Evolutionary conservation across 2,888 invertebrate genomes (phyloP).

Genomic region (Aleiodes alternator): DNA sequence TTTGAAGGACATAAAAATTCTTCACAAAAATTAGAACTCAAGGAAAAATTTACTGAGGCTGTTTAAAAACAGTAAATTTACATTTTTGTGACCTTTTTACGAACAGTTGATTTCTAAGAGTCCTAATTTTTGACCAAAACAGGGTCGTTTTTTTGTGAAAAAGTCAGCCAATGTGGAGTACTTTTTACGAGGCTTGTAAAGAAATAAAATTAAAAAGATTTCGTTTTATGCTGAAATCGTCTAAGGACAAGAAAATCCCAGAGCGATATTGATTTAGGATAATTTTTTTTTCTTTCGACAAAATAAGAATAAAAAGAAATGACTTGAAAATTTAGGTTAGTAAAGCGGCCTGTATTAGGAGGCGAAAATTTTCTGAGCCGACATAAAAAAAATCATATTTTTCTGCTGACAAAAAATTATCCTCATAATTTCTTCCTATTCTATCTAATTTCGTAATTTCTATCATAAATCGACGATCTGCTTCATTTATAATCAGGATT

Average conservation of each 20-base stretch:
- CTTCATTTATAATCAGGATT: too few species aligned
- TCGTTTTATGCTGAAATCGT: constrained; percentile 5
- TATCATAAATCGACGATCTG: too few species aligned
- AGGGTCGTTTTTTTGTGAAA: constrained; percentile 66
- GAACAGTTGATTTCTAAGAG: constrained; percentile 43
- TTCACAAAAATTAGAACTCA: constrained; percentile 22
- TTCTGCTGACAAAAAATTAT: neutral
- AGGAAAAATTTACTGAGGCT: constrained; percentile 7
- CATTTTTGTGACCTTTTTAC: constrained; percentile 27
- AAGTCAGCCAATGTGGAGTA: constrained; percentile 5
- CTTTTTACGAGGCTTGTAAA: constrained; percentile 32
- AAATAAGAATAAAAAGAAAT: neutral
- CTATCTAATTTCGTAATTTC: too few species aligned
- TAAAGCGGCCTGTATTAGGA: neutral
- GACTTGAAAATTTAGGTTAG: neutral
- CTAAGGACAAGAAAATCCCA: neutral
- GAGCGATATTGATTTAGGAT: constrained; percentile 27
- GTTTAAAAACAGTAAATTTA: neutral
- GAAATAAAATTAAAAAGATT: constrained; percentile 29
- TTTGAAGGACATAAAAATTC: constrained; percentile 19
- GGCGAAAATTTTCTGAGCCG: neutral
- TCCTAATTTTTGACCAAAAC: constrained; percentile 72
- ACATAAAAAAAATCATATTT: neutral
- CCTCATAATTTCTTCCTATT: neutral
- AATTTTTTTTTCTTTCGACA: neutral